Evolutionary conservation across 2,888 invertebrate species (phyloP).

Genomic region (Sinotaia quadrata): DNA sequence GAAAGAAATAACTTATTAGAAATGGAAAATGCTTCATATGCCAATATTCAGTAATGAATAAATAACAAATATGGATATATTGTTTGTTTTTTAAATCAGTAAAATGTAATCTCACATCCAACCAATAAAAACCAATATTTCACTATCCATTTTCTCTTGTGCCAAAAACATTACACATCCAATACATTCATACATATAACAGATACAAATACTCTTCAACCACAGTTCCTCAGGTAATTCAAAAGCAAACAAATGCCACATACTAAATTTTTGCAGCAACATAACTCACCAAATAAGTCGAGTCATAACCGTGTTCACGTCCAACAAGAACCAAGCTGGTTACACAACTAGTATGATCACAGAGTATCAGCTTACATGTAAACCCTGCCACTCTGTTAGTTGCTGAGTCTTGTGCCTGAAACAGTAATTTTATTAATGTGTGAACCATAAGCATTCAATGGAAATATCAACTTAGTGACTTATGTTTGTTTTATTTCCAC

Average conservation of each 20-base stretch:
- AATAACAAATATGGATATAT: no score
- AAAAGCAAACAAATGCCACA: neutral
- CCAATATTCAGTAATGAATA: no score
- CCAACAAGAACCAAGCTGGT: conserved; percentile 69
- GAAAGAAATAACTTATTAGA: neutral
- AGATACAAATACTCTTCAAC: no score
- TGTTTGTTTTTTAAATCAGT: no score
- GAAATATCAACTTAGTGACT: neutral
- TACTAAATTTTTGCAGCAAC: neutral
- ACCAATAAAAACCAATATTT: no score
- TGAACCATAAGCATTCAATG: no score
- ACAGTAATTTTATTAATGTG: no score
- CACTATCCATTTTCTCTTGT: no score
- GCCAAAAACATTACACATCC: no score
- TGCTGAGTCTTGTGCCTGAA: conserved; percentile 61
- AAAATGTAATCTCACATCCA: no score
- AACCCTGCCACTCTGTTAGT: conserved; percentile 72
- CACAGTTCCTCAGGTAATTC: neutral
- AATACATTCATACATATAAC: no score
- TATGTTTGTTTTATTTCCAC: neutral
- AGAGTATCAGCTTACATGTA: conserved; percentile 68
- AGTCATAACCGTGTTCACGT: conserved; percentile 54
- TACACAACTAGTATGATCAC: conserved; percentile 69
- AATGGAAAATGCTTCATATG: no score
- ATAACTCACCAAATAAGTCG: conserved; percentile 62